phyloP scores from a whole-genome alignment of 2,113 vertebrate species.

The Misgurnus mizolepis region DNA sequence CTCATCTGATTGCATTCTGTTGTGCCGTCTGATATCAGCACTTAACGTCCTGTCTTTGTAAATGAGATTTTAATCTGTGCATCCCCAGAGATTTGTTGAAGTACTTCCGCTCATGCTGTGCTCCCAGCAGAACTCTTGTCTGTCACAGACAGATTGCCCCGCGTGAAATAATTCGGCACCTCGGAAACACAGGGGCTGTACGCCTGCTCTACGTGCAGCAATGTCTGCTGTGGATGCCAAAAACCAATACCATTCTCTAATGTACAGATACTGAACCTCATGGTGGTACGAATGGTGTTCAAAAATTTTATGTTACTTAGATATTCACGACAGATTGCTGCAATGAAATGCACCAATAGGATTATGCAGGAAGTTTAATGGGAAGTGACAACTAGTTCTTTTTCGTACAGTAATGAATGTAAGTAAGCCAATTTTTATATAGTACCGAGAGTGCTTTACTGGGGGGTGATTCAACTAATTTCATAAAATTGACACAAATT shows the following conservation, averaged over 20 bases:
- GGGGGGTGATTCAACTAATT: too few relatives aligned
- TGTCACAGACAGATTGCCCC: constrained; percentile 59
- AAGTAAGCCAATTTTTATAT: too few relatives aligned
- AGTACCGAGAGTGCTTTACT: too few relatives aligned
- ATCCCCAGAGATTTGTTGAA: constrained; percentile 72
- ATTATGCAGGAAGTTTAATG: too few relatives aligned
- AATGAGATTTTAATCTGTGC: constrained; percentile 77
- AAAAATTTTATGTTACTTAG: too few relatives aligned
- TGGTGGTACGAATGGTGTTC: not conserved
- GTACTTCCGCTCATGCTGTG: constrained; percentile 56
- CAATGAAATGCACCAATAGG: too few relatives aligned
- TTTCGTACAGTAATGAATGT: too few relatives aligned
- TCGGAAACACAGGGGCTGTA: constrained; percentile 42
- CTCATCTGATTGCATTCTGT: constrained; percentile 35
- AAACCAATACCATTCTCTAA: not conserved
- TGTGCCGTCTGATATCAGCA: constrained; percentile 66
- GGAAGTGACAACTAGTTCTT: too few relatives aligned
- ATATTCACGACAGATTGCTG: too few relatives aligned
- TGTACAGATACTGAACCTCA: not conserved
- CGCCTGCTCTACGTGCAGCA: not conserved
- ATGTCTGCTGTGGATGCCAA: not conserved
- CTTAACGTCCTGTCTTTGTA: constrained; percentile 73
- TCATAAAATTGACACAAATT: too few relatives aligned
- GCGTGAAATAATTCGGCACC: constrained; percentile 57
- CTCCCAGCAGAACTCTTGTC: constrained; percentile 66